A percentile compares a stretch with the other conserved stretches of the same genome.
Conservation (phyloP, 2,113 vertebrate genomes). For the Xiphophorus couchianus region DNA sequence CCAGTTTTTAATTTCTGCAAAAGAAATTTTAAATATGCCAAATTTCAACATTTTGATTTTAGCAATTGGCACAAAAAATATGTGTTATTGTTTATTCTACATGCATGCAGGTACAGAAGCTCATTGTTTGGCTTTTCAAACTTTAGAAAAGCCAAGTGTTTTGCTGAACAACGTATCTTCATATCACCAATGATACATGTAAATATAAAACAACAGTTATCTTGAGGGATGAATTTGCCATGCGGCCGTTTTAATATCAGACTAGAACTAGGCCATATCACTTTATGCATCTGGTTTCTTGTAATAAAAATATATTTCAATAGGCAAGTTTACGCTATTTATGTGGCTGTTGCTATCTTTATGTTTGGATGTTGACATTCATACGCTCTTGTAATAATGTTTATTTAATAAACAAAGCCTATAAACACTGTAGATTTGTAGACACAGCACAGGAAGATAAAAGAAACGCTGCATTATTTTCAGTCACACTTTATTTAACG, state of each 20-base stretch:
- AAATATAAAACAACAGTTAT: background rate
- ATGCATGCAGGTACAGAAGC: too few species aligned
- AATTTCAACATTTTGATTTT: too few species aligned
- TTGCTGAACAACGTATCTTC: too few species aligned
- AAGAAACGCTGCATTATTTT: slow-evolving; percentile 55
- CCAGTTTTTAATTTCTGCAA: too few species aligned
- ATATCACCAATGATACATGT: background rate
- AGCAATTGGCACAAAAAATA: too few species aligned
- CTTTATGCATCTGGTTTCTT: background rate
- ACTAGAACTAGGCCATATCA: background rate
- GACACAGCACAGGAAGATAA: slow-evolving; percentile 19
- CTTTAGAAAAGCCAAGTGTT: too few species aligned
- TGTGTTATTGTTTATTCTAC: too few species aligned
- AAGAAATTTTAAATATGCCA: too few species aligned
- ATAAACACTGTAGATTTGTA: background rate
- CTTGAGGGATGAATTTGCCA: background rate
- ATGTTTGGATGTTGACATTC: background rate
- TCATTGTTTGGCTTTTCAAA: too few species aligned
- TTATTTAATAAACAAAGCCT: too few species aligned
- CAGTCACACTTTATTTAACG: slow-evolving; percentile 81
- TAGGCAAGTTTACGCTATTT: background rate
- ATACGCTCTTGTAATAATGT: background rate
- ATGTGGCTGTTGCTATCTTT: background rate
- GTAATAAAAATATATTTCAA: background rate
- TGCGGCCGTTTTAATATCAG: background rate